phyloP scores from a whole-genome alignment of 2,888 invertebrate species.

The Spodoptera exigua region DNA sequence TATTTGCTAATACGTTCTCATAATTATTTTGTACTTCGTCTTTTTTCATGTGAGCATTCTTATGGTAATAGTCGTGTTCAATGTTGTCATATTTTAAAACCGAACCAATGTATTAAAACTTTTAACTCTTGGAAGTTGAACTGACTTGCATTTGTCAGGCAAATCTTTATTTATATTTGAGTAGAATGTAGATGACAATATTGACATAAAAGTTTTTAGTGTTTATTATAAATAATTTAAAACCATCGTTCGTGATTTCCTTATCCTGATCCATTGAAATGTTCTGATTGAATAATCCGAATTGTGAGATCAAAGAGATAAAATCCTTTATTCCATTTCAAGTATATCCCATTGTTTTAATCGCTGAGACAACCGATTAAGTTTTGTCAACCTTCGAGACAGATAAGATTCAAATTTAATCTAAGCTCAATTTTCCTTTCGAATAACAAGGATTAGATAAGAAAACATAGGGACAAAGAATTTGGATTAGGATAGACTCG shows the following conservation, averaged over 20 bases:
- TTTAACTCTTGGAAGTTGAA: conserved; percentile 3
- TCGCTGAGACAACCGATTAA: conserved; percentile 56
- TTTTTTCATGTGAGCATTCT: conserved; percentile 17
- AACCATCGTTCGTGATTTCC: conserved; percentile 9
- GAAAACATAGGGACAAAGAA: conserved; percentile 58
- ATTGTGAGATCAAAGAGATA: conserved; percentile 52
- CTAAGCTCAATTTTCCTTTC: conserved; percentile 57
- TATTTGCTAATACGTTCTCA: conserved; percentile 19
- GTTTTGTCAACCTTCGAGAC: conserved; percentile 58
- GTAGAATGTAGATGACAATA: background rate
- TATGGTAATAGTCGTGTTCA: conserved; percentile 28
- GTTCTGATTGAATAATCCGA: conserved; percentile 48
- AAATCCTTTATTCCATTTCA: conserved; percentile 49
- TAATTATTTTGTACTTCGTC: background rate
- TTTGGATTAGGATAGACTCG: conserved; percentile 47
- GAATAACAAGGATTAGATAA: conserved; percentile 59
- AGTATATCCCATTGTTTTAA: conserved; percentile 54
- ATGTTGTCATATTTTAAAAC: conserved; percentile 21
- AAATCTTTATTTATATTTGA: background rate
- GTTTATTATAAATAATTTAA: background rate
- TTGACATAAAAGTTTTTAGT: too few relatives aligned
- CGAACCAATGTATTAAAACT: conserved; percentile 1
- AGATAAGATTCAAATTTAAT: conserved; percentile 61
- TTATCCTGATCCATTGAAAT: conserved; percentile 25
- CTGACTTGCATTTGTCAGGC: background rate